phyloP scores from a whole-genome alignment of 2,797 vertebrate genomes.

The Muscicapa comitata region DNA sequence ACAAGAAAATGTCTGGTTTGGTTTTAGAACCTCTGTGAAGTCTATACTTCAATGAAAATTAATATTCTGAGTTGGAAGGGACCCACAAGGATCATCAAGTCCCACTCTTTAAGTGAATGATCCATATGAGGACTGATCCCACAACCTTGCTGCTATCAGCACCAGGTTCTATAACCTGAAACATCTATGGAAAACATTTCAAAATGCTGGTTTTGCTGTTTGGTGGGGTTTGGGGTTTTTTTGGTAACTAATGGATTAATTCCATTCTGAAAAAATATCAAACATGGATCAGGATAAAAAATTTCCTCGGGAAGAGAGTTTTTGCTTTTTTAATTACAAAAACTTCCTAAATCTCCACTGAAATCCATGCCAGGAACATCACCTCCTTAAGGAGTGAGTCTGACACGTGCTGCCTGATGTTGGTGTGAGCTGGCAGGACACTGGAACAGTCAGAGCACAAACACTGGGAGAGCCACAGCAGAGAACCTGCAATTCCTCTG shows the following conservation, averaged over 20 bases:
- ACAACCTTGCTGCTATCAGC: neutral
- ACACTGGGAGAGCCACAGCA: neutral
- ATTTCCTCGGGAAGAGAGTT: neutral
- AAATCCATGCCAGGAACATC: neutral
- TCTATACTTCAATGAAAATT: neutral
- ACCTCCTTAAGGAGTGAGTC: neutral
- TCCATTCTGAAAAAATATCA: neutral
- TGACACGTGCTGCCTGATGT: fast-evolving
- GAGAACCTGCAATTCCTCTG: neutral
- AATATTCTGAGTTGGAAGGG: neutral
- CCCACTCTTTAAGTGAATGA: neutral
- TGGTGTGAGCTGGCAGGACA: neutral
- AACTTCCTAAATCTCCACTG: neutral
- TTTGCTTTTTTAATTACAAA: neutral
- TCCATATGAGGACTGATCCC: neutral
- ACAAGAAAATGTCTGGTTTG: neutral
- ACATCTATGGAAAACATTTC: neutral
- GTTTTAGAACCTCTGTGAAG: neutral
- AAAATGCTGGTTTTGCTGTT: neutral
- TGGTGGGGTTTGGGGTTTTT: neutral
- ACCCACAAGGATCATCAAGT: neutral
- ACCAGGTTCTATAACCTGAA: neutral
- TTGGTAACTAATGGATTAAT: neutral
- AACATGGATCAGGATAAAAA: neutral
- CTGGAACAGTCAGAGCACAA: neutral